phyloP scores from a whole-genome alignment of 2,113 vertebrate species.

The Holacanthus passer region DNA sequence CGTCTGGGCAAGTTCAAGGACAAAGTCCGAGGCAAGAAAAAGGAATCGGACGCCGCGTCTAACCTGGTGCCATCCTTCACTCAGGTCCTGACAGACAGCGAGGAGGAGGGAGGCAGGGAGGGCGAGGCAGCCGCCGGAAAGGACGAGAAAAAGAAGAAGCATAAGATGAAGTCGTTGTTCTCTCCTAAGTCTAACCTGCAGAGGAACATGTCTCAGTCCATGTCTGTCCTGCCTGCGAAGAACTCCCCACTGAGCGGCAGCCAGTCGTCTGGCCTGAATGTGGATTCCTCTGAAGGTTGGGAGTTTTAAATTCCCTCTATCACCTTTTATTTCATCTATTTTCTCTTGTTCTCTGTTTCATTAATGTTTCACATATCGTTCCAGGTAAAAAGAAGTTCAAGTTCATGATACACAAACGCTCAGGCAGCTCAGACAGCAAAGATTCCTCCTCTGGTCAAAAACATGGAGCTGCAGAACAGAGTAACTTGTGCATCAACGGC shows the following conservation, averaged over 20 bases:
- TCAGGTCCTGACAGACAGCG: constrained; percentile 89
- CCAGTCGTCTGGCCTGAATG: constrained; percentile 81
- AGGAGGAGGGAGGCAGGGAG: constrained; percentile 82
- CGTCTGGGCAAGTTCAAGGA: constrained; percentile 94
- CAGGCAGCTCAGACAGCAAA: constrained; percentile 86
- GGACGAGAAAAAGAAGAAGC: constrained; percentile 88
- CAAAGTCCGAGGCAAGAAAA: constrained; percentile 92
- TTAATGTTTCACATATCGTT: constrained; percentile 25
- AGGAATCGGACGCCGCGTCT: constrained; percentile 85
- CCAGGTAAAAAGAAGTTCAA: constrained; percentile 86
- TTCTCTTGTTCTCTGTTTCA: neutral
- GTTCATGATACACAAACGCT: constrained; percentile 87
- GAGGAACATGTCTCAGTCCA: constrained; percentile 91
- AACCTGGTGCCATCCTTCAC: constrained; percentile 80
- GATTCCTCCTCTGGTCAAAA: constrained; percentile 84
- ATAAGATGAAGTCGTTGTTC: constrained; percentile 89
- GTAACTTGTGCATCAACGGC: constrained; percentile 93
- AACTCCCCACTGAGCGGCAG: constrained; percentile 78
- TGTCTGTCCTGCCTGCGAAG: constrained; percentile 86
- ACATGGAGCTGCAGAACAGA: constrained; percentile 81
- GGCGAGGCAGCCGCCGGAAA: constrained; percentile 34
- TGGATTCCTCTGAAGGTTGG: constrained; percentile 82
- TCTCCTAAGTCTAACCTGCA: constrained; percentile 92
- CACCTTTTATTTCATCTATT: neutral
- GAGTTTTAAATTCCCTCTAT: neutral